Evolutionary conservation across 2,888 invertebrate species (phyloP).

Genomic region (Syrista parreyssii): DNA sequence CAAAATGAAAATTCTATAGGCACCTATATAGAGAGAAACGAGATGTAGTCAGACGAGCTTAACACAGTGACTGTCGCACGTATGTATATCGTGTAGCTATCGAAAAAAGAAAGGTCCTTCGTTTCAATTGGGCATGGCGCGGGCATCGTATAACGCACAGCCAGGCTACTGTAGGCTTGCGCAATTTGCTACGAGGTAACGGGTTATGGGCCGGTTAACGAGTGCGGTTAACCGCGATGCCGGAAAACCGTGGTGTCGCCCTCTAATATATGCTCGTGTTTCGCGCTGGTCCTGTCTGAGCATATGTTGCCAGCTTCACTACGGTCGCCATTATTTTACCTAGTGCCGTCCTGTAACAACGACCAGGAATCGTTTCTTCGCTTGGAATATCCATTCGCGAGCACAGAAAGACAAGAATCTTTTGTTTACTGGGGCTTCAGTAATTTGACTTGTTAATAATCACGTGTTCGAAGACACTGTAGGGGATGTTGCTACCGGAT

Average conservation of each 20-base stretch:
- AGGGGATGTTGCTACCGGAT: neutral
- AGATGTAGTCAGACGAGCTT: neutral
- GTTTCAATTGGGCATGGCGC: neutral
- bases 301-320: conserved; percentile 62
- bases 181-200: conserved; percentile 49
- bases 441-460: neutral
- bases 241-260: conserved; percentile 62
- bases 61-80: neutral
- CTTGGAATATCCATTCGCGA: neutral
- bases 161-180: conserved; percentile 18
- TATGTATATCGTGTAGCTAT: neutral
- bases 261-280: conserved; percentile 56
- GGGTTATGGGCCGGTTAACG: conserved; percentile 65
- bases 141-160: neutral
- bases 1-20: neutral
- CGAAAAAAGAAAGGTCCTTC: neutral
- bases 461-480: neutral
- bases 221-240: conserved; percentile 64
- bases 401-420: neutral
- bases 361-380: neutral
- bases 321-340: neutral
- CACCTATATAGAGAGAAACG: neutral
- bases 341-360: neutral
- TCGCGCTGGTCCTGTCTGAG: conserved; percentile 57
- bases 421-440: neutral